A percentile compares a stretch with the other conserved stretches of the same genome.
These are phyloP conservation scores for Doryteuthis pealeii DNA, from an alignment of 1,140 invertebrate genomes.

Conservation along the genomic window DNA sequence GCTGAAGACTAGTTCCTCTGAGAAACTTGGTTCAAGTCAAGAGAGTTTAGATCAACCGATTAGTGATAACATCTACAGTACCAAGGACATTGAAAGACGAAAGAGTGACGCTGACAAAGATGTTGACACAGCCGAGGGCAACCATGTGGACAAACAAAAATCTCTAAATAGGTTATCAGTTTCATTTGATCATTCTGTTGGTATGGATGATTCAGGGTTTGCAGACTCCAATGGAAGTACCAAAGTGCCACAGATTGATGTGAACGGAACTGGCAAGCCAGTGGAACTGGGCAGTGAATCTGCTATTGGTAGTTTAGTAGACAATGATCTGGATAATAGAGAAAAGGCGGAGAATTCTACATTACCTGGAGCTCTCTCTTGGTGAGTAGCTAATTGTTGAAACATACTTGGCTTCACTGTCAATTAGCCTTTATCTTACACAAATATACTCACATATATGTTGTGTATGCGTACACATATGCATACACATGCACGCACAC, in stretches of 20 bases:
- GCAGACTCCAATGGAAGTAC: background rate
- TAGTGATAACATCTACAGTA: background rate
- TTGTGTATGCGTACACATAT: background rate
- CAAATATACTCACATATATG: too few species aligned
- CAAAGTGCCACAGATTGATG: background rate
- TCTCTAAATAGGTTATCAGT: conserved; percentile 2
- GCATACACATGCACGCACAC: background rate
- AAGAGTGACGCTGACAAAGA: conserved; percentile 26
- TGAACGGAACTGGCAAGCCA: background rate
- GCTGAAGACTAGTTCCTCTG: conserved; percentile 20
- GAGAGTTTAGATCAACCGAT: background rate
- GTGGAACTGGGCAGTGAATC: conserved; percentile 5
- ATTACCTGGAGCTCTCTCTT: background rate
- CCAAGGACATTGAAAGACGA: background rate
- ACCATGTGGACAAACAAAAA: conserved; percentile 8
- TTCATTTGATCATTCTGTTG: conserved; percentile 7
- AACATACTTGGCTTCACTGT: background rate
- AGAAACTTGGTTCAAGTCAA: background rate
- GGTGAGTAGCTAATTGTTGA: background rate
- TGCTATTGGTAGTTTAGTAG: conserved; percentile 10
- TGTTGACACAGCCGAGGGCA: conserved; percentile 28
- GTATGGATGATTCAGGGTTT: conserved; percentile 12
- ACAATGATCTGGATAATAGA: conserved; percentile 10
- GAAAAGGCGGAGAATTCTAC: background rate
- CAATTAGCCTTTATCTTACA: too few species aligned